Evolutionary conservation across 2,888 invertebrate genomes (phyloP), one percentile per base, ranked within the genome.

Genomic region (Idaea dimidiata): DNA sequence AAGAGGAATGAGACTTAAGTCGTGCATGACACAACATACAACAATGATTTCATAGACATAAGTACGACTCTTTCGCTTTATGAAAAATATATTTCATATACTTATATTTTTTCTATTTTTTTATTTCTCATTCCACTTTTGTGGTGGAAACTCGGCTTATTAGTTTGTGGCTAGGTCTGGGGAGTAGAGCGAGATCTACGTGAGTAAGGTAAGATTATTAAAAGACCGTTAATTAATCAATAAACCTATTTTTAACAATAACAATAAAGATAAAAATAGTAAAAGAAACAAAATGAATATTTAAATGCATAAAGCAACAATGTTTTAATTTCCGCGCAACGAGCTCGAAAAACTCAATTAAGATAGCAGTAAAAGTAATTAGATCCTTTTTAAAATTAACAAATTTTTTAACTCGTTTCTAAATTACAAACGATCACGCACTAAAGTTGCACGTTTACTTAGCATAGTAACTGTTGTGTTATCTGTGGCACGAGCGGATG

Each of bases 331-430:
- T 43, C 43, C 43, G 8, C 43, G 54, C 43, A 58, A 8, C 16
- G 16, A 57, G 43, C 43, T 43, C 62, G 62, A 64, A 70, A 67
- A 67, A 71, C 65, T 61, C 62, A 66, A 69, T 71, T 69, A 67
- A 60, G 70, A 66, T 67, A 69, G 63, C 67, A 63, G 59, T 65
- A 69, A 70, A 66, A 60, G 65, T 67, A 66, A 63, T 67, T 66
- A 63, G 58, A 67, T 61, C 59, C 58, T 67, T 57, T 55, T 62
- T 62, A 65, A 65, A 60, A 64, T 62, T 56, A 59, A 61, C 59
- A 64, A 43, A 43, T 43, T 43, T 43, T 43, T 43, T 43, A 43
- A 43, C 43, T 43, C 43, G 31, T 17, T 60, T 65, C 61, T 61
- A 66, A 68, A 70, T 67, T 66, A 62, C 60, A 8, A 62, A 57